phyloP scores from a whole-genome alignment of 2,113 vertebrate genomes.

The Pseudonaja textilis region DNA sequence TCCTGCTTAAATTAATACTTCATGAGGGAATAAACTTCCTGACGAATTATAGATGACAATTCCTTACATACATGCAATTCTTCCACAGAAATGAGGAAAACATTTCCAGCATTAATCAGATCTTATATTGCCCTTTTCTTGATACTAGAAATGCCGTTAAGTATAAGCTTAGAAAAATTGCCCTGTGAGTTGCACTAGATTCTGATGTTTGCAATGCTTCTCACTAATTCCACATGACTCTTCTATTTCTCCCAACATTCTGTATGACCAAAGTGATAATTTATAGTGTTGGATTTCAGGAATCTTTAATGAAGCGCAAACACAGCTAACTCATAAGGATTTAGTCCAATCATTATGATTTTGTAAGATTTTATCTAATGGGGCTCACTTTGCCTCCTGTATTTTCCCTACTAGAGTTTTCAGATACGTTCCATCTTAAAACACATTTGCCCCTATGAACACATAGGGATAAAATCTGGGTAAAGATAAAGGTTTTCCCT shows the following conservation, averaged over 20 bases:
- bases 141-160: neutral
- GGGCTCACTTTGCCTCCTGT: neutral
- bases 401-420: neutral
- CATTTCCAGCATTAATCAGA: neutral
- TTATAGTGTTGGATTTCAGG: neutral
- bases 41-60: conserved; percentile 23
- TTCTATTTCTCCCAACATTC: neutral
- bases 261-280: neutral
- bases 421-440: neutral
- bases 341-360: neutral
- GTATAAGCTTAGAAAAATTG: conserved; percentile 8
- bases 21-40: conserved; percentile 43
- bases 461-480: neutral
- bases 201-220: neutral
- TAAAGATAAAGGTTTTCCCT: neutral
- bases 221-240: neutral
- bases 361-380: neutral
- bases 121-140: conserved; percentile 16
- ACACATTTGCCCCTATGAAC: neutral
- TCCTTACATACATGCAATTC: conserved; percentile 14
- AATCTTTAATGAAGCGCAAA: neutral
- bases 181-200: neutral
- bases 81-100: conserved; percentile 1
- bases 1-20: conserved; percentile 58
- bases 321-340: neutral